These are phyloP conservation scores for Cherax destructor DNA, from an alignment of 1,140 invertebrate genomes.

Conservation along the genomic window DNA sequence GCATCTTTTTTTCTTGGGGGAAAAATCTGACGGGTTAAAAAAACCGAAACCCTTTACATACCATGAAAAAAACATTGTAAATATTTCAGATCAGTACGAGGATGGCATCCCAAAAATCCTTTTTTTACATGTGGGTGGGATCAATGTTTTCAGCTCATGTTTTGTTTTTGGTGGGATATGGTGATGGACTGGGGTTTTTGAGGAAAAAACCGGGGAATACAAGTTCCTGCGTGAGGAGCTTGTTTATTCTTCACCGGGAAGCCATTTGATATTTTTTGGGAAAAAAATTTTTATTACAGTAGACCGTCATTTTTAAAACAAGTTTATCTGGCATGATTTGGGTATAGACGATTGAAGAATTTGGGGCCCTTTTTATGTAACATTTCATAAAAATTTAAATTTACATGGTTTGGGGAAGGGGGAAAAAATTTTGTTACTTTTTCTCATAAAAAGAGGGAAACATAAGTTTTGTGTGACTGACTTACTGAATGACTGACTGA, in stretches of 20 bases:
- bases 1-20: too few species aligned
- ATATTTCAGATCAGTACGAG: constrained; percentile 77
- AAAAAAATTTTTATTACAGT: too few species aligned
- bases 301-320: too few species aligned
- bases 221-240: constrained; percentile 81
- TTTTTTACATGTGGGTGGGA: constrained; percentile 81
- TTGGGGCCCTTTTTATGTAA: too few species aligned
- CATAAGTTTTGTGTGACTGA: too few species aligned
- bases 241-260: constrained; percentile 78
- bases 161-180: constrained; percentile 86
- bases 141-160: constrained; percentile 67
- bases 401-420: too few species aligned
- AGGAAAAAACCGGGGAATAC: constrained; percentile 90
- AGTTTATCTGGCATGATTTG: too few species aligned
- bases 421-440: too few species aligned
- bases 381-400: too few species aligned
- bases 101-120: constrained; percentile 81
- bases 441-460: too few species aligned
- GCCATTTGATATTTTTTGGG: constrained; percentile 32
- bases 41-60: not conserved
- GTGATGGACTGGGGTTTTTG: constrained; percentile 99
- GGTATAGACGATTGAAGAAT: too few species aligned
- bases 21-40: not conserved
- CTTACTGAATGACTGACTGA: too few species aligned
- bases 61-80: not conserved